Evolutionary conservation across 2,113 vertebrate species (phyloP).

Genomic region (Smithornis capensis): DNA sequence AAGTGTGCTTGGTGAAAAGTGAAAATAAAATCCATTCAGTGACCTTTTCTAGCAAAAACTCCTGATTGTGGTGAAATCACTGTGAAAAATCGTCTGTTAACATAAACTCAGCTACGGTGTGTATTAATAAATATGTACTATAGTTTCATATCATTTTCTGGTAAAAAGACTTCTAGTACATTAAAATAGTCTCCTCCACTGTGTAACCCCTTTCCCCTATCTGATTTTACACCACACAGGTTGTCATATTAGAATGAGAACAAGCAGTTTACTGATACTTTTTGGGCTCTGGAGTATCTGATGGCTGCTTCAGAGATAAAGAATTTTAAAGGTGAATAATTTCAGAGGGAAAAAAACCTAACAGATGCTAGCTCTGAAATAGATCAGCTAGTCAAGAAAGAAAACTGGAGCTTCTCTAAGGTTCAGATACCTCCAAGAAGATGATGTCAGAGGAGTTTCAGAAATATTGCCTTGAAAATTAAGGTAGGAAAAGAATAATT

Average conservation of each 20-base stretch:
- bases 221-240: background rate
- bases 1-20: background rate
- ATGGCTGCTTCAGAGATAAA: background rate
- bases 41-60: background rate
- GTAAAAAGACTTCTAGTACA: background rate
- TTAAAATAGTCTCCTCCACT: background rate
- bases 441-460: background rate
- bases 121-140: background rate
- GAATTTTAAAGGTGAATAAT: background rate
- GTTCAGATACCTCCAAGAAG: background rate
- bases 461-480: background rate
- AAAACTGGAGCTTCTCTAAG: background rate
- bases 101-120: background rate
- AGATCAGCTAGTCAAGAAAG: background rate
- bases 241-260: background rate
- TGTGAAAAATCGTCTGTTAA: background rate
- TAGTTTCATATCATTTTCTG: background rate
- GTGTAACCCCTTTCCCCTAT: background rate
- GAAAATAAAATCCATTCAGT: background rate
- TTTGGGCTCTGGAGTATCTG: background rate
- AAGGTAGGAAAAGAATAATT: background rate
- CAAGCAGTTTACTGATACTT: background rate
- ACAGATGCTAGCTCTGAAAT: background rate
- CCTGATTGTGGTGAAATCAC: background rate
- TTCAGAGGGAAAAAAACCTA: background rate